Evolutionary conservation across 2,888 invertebrate genomes (phyloP), one percentile per base, ranked within the genome.

Genomic region (Julus scandinavius): DNA sequence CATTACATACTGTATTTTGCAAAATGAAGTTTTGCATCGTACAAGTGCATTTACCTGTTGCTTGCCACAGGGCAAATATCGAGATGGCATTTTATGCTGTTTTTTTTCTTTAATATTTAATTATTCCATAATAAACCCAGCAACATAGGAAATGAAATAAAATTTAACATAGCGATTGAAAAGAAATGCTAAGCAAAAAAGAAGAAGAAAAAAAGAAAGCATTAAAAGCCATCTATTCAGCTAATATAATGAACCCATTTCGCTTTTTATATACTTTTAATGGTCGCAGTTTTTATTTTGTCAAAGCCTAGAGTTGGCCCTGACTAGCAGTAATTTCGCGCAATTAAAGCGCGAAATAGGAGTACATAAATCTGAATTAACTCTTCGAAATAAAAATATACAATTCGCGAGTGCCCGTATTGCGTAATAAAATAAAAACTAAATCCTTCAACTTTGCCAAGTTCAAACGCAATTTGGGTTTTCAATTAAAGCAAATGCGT

Each of bases 341-440:
- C 72, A 72, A 72, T 72, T 72, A 72, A 72, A 72, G 72, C 72
- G 29, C 29, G 72, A 72, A 72, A 72, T 72, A 72, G 72, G 72
- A 7, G 72, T 5, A 20, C 29, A 29, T 72, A 72, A 72, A 72
- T 72, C 72, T 29, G 72, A 72, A 72, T 72, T 72, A 72, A 72
- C 72, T 72, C 29, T 20, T 0, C 20, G 72, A 72, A 72, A 72
- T 72, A 72, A 72, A 72, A 72, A 72, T 72, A 29, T 72, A 72
- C 20, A 72, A 72, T 72, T 29, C 29, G 20, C 6, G 29, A 72
- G 72, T 72, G 72, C 72, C 72, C 29, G 5, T 20, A 9, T 72
- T 72, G 72, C 72, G 29, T 72, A 4, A 72, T 72, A 72, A 72
- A 72, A 72, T 72, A 72, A 72, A 72, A 72, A 72, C 72, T 2